phyloP scores from a whole-genome alignment of 2,888 invertebrate species.

The Drosophila nr. perissopoda region DNA sequence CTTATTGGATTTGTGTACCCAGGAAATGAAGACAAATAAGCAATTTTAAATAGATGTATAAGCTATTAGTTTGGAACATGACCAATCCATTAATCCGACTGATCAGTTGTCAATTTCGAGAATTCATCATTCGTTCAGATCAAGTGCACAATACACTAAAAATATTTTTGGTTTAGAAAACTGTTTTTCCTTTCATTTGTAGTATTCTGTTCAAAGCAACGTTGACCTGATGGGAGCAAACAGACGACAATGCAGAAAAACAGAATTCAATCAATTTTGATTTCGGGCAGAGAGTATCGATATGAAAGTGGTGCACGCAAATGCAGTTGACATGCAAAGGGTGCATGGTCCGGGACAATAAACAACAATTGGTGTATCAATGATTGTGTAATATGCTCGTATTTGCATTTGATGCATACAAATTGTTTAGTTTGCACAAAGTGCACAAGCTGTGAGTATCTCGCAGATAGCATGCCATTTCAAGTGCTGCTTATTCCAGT shows the following conservation, averaged over 20 bases:
- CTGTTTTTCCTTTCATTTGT: background rate
- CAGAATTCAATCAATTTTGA: background rate
- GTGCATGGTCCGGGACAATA: constrained; percentile 40
- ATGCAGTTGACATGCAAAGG: constrained; percentile 42
- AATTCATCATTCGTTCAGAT: background rate
- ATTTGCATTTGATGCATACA: constrained; percentile 68
- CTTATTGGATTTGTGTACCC: background rate
- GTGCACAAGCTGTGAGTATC: constrained; percentile 26
- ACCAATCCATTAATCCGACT: background rate
- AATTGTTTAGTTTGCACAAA: constrained; percentile 36
- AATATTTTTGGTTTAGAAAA: background rate
- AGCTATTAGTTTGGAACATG: background rate
- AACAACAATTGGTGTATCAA: constrained; percentile 60
- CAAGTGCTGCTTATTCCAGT: constrained; percentile 15
- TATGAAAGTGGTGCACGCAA: constrained; percentile 8
- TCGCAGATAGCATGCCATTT: constrained; percentile 33
- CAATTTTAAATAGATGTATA: background rate
- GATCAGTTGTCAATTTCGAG: background rate
- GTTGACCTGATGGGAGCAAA: background rate
- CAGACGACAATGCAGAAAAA: background rate
- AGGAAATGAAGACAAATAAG: background rate
- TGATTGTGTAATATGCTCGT: constrained; percentile 55
- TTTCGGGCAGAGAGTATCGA: background rate
- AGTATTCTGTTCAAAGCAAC: background rate
- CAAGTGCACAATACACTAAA: background rate